phyloP scores from a whole-genome alignment of 2,888 invertebrate genomes.

The Drosophila eohydei region DNA sequence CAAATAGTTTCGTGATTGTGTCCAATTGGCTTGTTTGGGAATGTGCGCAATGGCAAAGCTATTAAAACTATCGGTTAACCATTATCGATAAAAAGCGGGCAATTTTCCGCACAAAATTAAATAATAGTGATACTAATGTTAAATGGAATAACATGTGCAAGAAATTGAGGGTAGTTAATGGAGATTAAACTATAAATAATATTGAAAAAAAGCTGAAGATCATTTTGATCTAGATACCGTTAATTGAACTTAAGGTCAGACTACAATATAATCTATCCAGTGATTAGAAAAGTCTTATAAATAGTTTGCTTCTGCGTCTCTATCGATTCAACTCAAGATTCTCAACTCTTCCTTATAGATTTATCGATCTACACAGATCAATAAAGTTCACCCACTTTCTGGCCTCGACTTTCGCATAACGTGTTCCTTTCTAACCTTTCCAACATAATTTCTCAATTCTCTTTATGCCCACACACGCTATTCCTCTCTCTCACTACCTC shows the following conservation, averaged over 20 bases:
- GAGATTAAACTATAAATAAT: not conserved
- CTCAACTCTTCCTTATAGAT: slow-evolving; percentile 5
- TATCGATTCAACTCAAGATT: not conserved
- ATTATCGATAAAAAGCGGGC: not conserved
- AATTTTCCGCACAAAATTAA: not conserved
- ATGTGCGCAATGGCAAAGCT: not conserved
- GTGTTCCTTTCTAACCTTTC: slow-evolving; percentile 52
- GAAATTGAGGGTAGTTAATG: not conserved
- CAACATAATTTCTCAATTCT: slow-evolving; percentile 39
- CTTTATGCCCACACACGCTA: slow-evolving; percentile 11
- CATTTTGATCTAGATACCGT: too few relatives aligned
- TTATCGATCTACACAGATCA: slow-evolving; percentile 1
- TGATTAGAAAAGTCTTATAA: too few relatives aligned
- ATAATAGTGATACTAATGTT: not conserved
- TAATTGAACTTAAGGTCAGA: too few relatives aligned
- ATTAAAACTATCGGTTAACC: slow-evolving; percentile 1
- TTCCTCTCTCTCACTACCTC: not conserved
- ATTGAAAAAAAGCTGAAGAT: not conserved
- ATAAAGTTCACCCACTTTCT: slow-evolving; percentile 31
- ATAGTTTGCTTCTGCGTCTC: not conserved
- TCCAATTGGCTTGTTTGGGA: slow-evolving; percentile 21
- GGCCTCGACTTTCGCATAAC: slow-evolving; percentile 18
- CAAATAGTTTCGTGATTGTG: slow-evolving; percentile 30
- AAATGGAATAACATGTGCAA: not conserved
- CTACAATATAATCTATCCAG: too few relatives aligned